Conservation (phyloP, 1,140 invertebrate species). For the Dreissena polymorpha region DNA sequence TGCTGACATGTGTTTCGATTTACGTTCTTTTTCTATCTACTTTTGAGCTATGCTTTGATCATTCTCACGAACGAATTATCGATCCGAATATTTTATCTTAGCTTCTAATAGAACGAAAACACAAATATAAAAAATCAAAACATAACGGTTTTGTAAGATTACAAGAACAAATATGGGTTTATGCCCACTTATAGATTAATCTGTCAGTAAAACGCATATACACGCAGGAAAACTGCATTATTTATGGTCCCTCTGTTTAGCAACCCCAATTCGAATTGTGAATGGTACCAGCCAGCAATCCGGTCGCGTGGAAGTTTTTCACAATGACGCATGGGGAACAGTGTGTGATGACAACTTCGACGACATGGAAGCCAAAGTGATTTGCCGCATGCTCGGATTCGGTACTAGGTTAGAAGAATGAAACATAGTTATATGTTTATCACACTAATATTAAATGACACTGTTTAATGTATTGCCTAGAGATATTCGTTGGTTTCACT, state of each 20-base stretch:
- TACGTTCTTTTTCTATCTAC: too few species aligned
- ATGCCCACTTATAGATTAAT: background rate
- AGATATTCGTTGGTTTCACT: too few species aligned
- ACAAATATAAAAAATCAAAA: background rate
- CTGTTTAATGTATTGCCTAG: background rate
- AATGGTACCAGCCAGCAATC: conserved; percentile 13
- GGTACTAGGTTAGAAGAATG: background rate
- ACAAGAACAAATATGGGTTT: background rate
- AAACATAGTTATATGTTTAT: background rate
- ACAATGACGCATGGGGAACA: background rate
- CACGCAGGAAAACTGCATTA: background rate
- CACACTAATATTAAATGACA: background rate
- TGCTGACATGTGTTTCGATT: too few species aligned
- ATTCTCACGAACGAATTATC: too few species aligned
- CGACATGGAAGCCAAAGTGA: background rate
- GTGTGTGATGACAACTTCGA: conserved; percentile 18
- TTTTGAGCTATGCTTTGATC: too few species aligned
- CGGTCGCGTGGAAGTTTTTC: conserved; percentile 16
- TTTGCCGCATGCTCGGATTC: conserved; percentile 7
- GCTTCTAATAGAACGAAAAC: background rate
- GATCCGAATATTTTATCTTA: background rate
- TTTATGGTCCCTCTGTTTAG: background rate
- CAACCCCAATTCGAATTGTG: background rate
- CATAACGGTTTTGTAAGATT: background rate
- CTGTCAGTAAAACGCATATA: background rate